These are phyloP conservation scores for Agapostemon virescens DNA, from an alignment of 2,888 invertebrate genomes.

Conservation along the genomic window DNA sequence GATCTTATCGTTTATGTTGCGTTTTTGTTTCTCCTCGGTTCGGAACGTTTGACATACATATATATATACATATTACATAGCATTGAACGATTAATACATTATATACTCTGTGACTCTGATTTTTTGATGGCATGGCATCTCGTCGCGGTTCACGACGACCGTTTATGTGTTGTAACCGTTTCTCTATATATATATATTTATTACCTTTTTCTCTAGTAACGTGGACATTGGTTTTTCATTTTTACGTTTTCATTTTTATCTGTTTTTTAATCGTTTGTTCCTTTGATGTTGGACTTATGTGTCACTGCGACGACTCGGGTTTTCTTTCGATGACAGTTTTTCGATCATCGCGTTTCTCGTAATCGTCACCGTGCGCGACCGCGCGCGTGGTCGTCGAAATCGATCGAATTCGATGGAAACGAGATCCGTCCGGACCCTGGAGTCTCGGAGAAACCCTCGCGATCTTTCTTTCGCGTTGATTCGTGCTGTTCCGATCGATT, in stretches of 20 bases:
- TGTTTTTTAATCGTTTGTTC: slow-evolving; percentile 5
- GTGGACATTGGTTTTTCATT: slow-evolving; percentile 23
- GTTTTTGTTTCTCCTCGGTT: slow-evolving; percentile 40
- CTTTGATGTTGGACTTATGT: not conserved
- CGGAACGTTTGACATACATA: slow-evolving; percentile 60
- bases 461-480: slow-evolving; percentile 15
- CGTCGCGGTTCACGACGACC: slow-evolving; percentile 64
- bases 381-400: slow-evolving; percentile 17
- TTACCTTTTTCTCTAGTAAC: slow-evolving; percentile 48
- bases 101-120: slow-evolving; percentile 56
- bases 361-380: slow-evolving; percentile 37
- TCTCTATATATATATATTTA: slow-evolving; percentile 7
- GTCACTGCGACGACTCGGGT: slow-evolving; percentile 11
- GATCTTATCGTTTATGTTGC: slow-evolving; percentile 3
- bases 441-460: slow-evolving; percentile 17
- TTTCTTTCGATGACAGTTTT: not conserved
- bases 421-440: not conserved
- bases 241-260: slow-evolving; percentile 21
- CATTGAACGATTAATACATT: slow-evolving; percentile 31
- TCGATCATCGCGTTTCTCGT: slow-evolving; percentile 39
- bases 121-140: slow-evolving; percentile 77
- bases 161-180: slow-evolving; percentile 61
- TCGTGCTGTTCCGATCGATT: slow-evolving; percentile 10
- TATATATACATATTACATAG: slow-evolving; percentile 15
- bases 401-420: not conserved